phyloP scores from a whole-genome alignment of 2,797 vertebrate species.

The Pantherophis alleghaniensis region DNA sequence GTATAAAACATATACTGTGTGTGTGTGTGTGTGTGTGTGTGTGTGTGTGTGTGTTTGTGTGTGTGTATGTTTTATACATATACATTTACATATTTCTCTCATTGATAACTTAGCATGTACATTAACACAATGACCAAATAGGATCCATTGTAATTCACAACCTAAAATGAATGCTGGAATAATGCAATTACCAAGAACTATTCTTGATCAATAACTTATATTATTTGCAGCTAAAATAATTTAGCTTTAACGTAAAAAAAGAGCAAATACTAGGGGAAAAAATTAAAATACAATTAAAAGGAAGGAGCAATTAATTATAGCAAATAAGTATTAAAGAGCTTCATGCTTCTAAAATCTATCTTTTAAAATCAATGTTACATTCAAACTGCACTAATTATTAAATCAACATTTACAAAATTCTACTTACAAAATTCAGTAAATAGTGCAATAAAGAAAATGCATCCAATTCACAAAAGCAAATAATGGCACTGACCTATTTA shows the following conservation, averaged over 20 bases:
- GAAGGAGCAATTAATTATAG: neutral
- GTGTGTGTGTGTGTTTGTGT: too few relatives aligned
- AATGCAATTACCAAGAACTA: slow-evolving; percentile 22
- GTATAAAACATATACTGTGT: too few relatives aligned
- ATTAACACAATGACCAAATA: neutral
- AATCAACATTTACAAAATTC: neutral
- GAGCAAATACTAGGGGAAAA: neutral
- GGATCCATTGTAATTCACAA: slow-evolving; percentile 6
- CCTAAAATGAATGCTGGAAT: neutral
- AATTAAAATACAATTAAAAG: slow-evolving; percentile 8
- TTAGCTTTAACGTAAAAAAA: neutral
- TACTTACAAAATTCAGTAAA: neutral
- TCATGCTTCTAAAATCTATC: neutral
- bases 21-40: too few relatives aligned
- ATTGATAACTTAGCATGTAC: slow-evolving; percentile 2
- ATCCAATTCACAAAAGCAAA: neutral
- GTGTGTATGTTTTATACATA: too few relatives aligned
- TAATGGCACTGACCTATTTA: neutral
- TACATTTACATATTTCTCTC: neutral
- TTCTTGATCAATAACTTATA: neutral
- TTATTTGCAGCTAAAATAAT: neutral
- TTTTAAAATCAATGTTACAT: neutral
- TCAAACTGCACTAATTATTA: neutral
- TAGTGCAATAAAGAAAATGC: neutral
- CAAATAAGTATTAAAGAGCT: neutral